Evolutionary conservation across 2,113 vertebrate species (phyloP).

Genomic region (Chaetura pelagica): DNA sequence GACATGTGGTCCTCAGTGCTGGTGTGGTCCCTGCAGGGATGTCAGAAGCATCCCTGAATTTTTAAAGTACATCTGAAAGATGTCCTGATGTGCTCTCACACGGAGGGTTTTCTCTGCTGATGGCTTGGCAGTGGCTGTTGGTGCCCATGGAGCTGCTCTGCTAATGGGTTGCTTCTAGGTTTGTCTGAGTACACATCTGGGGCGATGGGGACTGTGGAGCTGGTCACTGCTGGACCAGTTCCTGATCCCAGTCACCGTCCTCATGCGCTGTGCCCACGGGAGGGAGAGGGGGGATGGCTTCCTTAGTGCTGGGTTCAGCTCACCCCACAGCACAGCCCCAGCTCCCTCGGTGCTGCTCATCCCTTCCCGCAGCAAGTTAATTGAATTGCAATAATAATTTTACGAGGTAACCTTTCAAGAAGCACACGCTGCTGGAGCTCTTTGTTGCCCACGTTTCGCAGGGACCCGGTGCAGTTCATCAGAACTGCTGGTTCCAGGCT

Average conservation of each 20-base stretch:
- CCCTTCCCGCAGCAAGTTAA: neutral
- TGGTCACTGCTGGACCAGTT: neutral
- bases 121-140: neutral
- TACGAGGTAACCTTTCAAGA: neutral
- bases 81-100: neutral
- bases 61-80: neutral
- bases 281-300: neutral
- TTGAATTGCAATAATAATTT: neutral
- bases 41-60: neutral
- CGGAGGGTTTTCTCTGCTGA: neutral
- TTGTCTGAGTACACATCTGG: accelerated
- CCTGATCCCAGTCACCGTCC: neutral
- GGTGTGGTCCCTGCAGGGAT: neutral
- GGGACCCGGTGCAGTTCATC: neutral
- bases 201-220: neutral
- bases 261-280: accelerated
- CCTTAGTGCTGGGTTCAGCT: accelerated
- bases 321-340: neutral
- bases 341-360: neutral
- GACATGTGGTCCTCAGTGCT: accelerated
- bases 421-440: neutral
- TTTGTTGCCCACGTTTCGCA: neutral
- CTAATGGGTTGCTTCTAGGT: neutral
- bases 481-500: neutral
- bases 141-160: neutral